Evolutionary conservation across 1,140 invertebrate species (phyloP).

Genomic region (Acromyrmex echinatior): DNA sequence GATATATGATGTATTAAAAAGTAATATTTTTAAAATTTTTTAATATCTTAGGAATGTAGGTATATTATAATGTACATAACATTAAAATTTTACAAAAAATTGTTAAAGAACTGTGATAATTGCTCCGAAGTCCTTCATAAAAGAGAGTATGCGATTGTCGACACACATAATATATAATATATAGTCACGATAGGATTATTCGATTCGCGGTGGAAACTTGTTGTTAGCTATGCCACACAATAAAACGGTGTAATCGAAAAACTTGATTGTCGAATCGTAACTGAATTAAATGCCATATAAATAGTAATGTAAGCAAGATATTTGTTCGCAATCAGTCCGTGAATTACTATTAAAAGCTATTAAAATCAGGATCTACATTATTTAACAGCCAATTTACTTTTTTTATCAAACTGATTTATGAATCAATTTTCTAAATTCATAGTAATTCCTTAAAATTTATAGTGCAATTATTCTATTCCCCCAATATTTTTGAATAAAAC

Average conservation of each 20-base stretch:
- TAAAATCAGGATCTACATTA: neutral
- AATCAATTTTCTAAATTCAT: neutral
- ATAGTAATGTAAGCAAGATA: neutral
- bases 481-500: neutral
- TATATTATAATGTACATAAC: too few species aligned
- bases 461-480: neutral
- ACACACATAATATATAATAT: neutral
- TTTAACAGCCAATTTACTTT: neutral
- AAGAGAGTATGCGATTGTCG: neutral
- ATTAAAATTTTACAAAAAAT: too few species aligned
- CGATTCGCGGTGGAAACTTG: neutral
- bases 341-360: neutral
- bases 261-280: neutral
- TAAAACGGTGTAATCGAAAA: neutral
- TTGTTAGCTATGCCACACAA: neutral
- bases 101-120: too few species aligned
- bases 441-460: neutral
- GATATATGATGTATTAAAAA: too few species aligned
- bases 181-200: slow-evolving; percentile 19
- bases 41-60: too few species aligned
- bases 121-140: too few species aligned
- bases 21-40: too few species aligned
- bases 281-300: neutral
- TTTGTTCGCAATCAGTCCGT: neutral
- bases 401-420: neutral